Conservation (phyloP, 2,888 invertebrate genomes). For the Rhimphoctona megacephalus region DNA sequence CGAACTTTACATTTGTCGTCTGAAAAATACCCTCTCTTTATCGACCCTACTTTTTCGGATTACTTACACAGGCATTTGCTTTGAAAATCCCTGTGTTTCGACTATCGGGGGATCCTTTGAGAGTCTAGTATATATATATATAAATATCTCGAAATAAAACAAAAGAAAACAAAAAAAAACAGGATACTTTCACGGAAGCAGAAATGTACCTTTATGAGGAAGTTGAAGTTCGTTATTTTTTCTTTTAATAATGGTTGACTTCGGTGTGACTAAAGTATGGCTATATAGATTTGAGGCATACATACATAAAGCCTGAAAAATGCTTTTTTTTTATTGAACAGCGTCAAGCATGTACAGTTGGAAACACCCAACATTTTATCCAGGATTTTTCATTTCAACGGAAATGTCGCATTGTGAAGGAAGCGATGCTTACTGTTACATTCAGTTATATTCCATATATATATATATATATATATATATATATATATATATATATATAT, state of each 20-base stretch:
- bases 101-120: neutral
- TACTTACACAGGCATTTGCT: neutral
- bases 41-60: neutral
- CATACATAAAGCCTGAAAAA: slow-evolving; percentile 30
- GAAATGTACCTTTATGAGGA: neutral
- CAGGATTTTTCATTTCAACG: slow-evolving; percentile 62
- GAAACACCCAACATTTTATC: slow-evolving; percentile 57
- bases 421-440: slow-evolving; percentile 40
- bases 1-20: neutral
- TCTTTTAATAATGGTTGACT: slow-evolving; percentile 32
- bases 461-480: too few relatives aligned
- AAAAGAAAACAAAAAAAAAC: neutral
- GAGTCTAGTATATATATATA: neutral
- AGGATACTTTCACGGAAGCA: neutral
- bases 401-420: slow-evolving; percentile 62
- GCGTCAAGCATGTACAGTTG: slow-evolving; percentile 16
- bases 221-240: slow-evolving; percentile 3
- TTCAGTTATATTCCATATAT: neutral
- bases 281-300: neutral
- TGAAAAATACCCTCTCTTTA: neutral
- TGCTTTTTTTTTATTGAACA: slow-evolving; percentile 20
- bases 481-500: slow-evolving; percentile 1
- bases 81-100: neutral
- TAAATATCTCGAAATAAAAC: neutral
- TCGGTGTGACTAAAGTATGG: slow-evolving; percentile 34